Evolutionary conservation across 2,888 invertebrate species (phyloP).

Genomic region (Cabera pusaria): DNA sequence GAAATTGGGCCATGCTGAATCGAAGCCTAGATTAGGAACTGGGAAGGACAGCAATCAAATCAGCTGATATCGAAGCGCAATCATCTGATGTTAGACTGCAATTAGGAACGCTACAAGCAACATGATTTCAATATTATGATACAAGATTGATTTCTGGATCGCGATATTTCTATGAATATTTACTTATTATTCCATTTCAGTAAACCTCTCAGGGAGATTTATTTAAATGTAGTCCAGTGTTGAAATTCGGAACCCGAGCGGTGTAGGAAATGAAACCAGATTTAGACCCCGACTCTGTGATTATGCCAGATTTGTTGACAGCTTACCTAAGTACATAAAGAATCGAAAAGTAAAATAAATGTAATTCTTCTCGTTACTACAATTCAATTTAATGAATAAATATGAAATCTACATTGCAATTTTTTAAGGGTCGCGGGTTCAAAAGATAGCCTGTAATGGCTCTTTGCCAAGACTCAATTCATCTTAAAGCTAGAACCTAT

Average conservation of each 20-base stretch:
- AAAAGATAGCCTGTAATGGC: constrained; percentile 53
- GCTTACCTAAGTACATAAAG: constrained; percentile 20
- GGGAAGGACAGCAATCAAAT: constrained; percentile 54
- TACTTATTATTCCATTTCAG: constrained; percentile 28
- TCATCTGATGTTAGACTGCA: constrained; percentile 51
- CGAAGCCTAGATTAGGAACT: constrained; percentile 32
- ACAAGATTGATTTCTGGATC: constrained; percentile 13
- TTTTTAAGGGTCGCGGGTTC: constrained; percentile 40
- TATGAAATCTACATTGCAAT: constrained; percentile 22
- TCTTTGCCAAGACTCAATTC: constrained; percentile 50
- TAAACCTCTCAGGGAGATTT: constrained; percentile 32
- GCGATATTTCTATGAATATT: constrained; percentile 28
- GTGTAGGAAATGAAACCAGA: constrained; percentile 24
- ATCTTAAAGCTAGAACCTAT: constrained; percentile 41
- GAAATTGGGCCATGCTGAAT: constrained; percentile 31
- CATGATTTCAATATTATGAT: constrained; percentile 3
- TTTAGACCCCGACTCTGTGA: constrained; percentile 31
- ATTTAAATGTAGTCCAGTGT: constrained; percentile 35
- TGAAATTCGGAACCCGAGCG: constrained; percentile 16
- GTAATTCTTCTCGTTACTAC: too few species aligned
- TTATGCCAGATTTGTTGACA: constrained; percentile 39
- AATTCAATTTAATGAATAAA: constrained; percentile 27
- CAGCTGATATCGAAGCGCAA: constrained; percentile 54
- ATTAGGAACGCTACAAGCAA: constrained; percentile 40
- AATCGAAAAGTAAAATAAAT: constrained; percentile 17